Base-by-base conservation (phyloP, 2,797 vertebrate genomes). In the Gouania willdenowi region DNA sequence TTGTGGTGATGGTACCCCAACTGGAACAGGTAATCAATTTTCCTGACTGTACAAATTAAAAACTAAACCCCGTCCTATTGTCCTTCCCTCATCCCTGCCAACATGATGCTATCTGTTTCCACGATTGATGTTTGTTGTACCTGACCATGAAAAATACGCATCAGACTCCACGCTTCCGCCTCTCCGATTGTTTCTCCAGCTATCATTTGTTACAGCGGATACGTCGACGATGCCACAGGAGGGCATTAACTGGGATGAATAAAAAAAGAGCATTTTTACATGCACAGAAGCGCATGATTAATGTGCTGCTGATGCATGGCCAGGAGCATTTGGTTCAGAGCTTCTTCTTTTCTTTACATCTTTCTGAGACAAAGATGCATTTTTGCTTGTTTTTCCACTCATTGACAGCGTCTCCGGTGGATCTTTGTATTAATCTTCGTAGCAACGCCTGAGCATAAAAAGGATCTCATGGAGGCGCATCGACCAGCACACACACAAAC, bases 281-380 rank as follows among this genome's bases (percentile, higher is more conserved):
- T 60, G 44, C 54, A 19, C n/a, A 57, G 61, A 60, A 71, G 65
- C 41, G 19, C 55, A 69, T 79, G 80, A 84, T 83, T 82, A 75
- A 83, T 79, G 75, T 37, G 54, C 59, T 19, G 59, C 62, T 61
- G 48, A 45, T 67, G 58, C 61, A 23, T 56, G 65, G 50, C 37
- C 37, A n/a, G 8, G 12, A 36, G 23, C 19, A n/a, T n/a, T n/a
- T n/a, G n/a, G 43, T 69, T 59, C 4, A 40, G 62, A 55, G 52
- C 58, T 26, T 19, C 56, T 38, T 40, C 40, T 53, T 56, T 57
- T 42, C 10, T 53, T 66, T 68, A n/a, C n/a, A n/a, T n/a, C n/a
- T n/a, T n/a, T n/a, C n/a, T n/a, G n/a, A n/a, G 71, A 58, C 64
- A 50, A 35, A 35, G 32, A 29, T 48, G 58, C 45, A 1, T 46